phyloP scores from a whole-genome alignment of 2,888 invertebrate species.

The Seira musarum region DNA sequence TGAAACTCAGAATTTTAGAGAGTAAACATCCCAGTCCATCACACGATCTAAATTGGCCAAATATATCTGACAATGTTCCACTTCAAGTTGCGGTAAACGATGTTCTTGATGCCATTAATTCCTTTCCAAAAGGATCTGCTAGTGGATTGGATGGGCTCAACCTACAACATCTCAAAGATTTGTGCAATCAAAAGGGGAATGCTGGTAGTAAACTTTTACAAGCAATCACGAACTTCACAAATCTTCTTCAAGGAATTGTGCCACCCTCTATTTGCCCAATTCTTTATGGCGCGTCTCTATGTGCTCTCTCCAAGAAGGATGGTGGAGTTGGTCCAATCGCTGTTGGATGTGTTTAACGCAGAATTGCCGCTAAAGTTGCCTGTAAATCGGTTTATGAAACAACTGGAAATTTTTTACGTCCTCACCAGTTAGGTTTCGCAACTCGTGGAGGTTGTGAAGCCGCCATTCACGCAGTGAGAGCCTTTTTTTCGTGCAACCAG shows the following conservation, averaged over 20 bases:
- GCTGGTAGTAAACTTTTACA: neutral
- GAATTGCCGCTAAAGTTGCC: constrained; percentile 37
- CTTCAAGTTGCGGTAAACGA: neutral
- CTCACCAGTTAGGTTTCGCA: constrained; percentile 39
- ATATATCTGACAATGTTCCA: too few relatives aligned
- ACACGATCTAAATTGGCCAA: neutral
- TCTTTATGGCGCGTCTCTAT: constrained; percentile 47
- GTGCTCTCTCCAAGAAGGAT: constrained; percentile 46
- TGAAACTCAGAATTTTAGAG: neutral
- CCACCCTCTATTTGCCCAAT: neutral
- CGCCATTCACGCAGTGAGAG: constrained; percentile 26
- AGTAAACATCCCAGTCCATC: constrained; percentile 23
- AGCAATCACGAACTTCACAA: neutral
- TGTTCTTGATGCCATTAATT: neutral
- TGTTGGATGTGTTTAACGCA: constrained; percentile 21
- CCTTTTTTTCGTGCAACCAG: neutral
- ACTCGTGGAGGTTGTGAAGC: constrained; percentile 38
- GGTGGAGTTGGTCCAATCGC: constrained; percentile 57
- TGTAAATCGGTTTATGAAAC: neutral
- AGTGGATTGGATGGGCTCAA: constrained; percentile 34
- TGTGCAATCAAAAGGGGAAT: neutral
- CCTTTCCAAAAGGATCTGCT: constrained; percentile 38
- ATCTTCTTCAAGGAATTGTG: constrained; percentile 33
- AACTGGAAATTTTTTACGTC: neutral
- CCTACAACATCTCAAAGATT: constrained; percentile 42